These are phyloP conservation scores for Crocallis elinguaria DNA, from an alignment of 2,888 invertebrate species.

Conservation along the genomic window DNA sequence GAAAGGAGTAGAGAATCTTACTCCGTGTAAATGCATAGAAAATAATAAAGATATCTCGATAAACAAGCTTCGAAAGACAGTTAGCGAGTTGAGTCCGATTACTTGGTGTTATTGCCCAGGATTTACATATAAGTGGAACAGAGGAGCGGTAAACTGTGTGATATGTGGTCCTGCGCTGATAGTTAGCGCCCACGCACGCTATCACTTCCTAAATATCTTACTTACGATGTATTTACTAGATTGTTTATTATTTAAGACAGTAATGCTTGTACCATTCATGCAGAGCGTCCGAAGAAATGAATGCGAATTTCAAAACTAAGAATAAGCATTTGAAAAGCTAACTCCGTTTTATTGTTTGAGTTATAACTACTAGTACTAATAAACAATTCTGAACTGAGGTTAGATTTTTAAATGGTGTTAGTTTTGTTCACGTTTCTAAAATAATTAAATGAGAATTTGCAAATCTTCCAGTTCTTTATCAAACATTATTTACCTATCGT, in stretches of 20 bases:
- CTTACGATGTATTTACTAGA: neutral
- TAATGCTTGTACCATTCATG: too few species aligned
- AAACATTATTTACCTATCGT: conserved; percentile 1
- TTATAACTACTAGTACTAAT: too few species aligned
- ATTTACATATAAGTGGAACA: conserved; percentile 20
- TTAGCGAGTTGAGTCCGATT: conserved; percentile 1
- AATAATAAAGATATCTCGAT: conserved; percentile 17
- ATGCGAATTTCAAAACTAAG: too few species aligned
- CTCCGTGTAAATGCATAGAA: conserved; percentile 9
- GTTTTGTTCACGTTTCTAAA: too few species aligned
- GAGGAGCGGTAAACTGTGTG: conserved; percentile 15
- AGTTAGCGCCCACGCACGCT: conserved; percentile 4
- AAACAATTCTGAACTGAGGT: too few species aligned
- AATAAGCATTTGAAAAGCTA: too few species aligned
- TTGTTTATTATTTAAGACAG: conserved; percentile 3
- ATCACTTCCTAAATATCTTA: conserved; percentile 16
- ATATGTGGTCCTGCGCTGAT: neutral
- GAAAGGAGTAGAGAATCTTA: conserved; percentile 5
- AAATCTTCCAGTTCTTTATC: conserved; percentile 3
- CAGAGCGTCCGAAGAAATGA: too few species aligned
- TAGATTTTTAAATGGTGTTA: too few species aligned
- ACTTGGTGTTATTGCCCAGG: conserved; percentile 11
- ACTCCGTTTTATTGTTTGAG: too few species aligned
- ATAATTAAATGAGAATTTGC: conserved; percentile 1
- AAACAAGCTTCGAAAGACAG: conserved; percentile 7